Conservation (phyloP, 1,140 invertebrate genomes). For the Goniozus legneri region DNA sequence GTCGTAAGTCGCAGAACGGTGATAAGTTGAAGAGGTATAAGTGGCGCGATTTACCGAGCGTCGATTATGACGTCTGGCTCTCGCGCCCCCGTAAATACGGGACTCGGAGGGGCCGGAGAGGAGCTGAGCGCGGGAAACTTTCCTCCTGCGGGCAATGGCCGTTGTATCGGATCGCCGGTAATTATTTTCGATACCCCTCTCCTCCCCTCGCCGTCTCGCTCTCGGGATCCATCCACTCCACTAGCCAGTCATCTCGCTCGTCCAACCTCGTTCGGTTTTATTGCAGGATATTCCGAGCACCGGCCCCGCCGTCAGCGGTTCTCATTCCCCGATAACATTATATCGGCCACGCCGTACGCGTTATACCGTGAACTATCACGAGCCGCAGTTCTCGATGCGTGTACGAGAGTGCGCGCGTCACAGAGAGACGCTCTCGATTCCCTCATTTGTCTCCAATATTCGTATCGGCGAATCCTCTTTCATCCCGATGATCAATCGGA, state of each 20-base stretch:
- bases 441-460: no score
- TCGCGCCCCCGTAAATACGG: neutral
- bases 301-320: constrained; percentile 14
- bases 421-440: no score
- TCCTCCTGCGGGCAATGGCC: constrained; percentile 8
- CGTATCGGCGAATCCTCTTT: no score
- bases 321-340: constrained; percentile 25
- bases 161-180: constrained; percentile 23
- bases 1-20: constrained; percentile 18
- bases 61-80: constrained; percentile 14
- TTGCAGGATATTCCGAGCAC: constrained; percentile 31
- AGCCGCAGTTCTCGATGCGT: no score
- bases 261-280: constrained; percentile 32
- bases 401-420: no score
- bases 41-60: neutral
- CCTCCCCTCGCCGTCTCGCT: neutral
- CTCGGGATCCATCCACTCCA: neutral
- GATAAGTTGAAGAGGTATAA: neutral
- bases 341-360: constrained; percentile 6
- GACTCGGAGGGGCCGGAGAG: neutral
- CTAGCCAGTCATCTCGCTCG: neutral
- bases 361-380: no score
- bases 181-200: constrained; percentile 27
- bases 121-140: no score
- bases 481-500: no score